phyloP scores from a whole-genome alignment of 2,888 invertebrate species.

The Adelphocoris suturalis region DNA sequence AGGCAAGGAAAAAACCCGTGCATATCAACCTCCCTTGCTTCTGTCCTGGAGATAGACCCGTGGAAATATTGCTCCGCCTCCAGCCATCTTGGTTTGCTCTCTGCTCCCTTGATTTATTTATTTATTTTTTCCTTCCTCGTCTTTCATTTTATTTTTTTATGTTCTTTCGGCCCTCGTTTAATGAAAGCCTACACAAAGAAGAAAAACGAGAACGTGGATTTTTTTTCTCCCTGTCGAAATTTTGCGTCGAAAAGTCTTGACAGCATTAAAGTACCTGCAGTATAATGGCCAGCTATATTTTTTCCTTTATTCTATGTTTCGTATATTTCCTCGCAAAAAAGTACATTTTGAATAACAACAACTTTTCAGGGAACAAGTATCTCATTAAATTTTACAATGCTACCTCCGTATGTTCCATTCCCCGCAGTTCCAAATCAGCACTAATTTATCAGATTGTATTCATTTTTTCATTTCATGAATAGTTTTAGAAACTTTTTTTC shows the following conservation, averaged over 20 bases:
- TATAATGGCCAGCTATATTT: neutral
- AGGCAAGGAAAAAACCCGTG: constrained; percentile 48
- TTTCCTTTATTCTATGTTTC: neutral
- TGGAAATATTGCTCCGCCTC: constrained; percentile 60
- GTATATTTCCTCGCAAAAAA: neutral
- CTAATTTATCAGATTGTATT: too few species aligned
- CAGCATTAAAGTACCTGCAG: neutral
- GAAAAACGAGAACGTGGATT: neutral
- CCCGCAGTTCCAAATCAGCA: too few species aligned
- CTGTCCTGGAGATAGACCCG: constrained; percentile 31
- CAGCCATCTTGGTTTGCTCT: constrained; percentile 56
- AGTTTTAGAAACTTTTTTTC: too few species aligned
- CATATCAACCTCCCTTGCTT: constrained; percentile 40
- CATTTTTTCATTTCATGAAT: too few species aligned
- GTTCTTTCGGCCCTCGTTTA: constrained; percentile 21
- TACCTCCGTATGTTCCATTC: too few species aligned
- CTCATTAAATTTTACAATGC: too few species aligned
- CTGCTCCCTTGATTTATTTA: constrained; percentile 59
- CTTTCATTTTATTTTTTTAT: constrained; percentile 43
- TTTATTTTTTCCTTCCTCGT: constrained; percentile 49
- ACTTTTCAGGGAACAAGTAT: too few species aligned
- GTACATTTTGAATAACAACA: too few species aligned
- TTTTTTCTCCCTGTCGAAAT: neutral
- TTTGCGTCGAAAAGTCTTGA: constrained; percentile 9
- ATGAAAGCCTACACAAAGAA: constrained; percentile 53